Evolutionary conservation across 2,797 vertebrate genomes (phyloP).

Genomic region (Anabacerthia variegaticeps): DNA sequence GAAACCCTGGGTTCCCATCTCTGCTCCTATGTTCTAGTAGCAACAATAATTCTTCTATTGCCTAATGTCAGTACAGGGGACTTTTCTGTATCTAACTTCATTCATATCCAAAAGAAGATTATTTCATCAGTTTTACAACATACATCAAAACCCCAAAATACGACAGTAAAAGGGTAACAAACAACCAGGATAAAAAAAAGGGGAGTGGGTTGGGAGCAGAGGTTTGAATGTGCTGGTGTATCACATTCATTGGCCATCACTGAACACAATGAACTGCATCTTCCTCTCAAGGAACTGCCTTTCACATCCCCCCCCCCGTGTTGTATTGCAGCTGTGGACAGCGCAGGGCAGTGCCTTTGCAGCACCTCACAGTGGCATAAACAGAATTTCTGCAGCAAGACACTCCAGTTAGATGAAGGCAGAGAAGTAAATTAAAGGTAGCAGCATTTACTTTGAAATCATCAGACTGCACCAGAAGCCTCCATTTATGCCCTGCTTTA

Average conservation of each 20-base stretch:
- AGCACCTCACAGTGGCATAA: neutral
- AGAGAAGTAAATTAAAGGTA: neutral
- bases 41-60: neutral
- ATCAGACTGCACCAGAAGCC: neutral
- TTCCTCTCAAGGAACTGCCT: neutral
- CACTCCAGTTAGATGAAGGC: neutral
- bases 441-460: neutral
- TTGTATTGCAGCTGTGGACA: neutral
- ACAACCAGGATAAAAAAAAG: neutral
- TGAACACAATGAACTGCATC: constrained; percentile 31
- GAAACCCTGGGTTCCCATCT: neutral
- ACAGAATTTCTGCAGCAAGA: neutral
- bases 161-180: neutral
- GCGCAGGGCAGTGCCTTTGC: neutral
- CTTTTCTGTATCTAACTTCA: neutral
- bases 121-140: neutral
- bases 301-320: neutral
- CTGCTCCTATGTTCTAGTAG: neutral
- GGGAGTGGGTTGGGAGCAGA: neutral
- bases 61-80: neutral
- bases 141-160: neutral
- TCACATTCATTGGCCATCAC: constrained; percentile 47
- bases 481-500: neutral
- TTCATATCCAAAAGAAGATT: neutral
- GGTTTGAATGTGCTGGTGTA: neutral